These are phyloP conservation scores for Hassar affinis DNA, from an alignment of 2,113 vertebrate species.

Conservation along the genomic window DNA sequence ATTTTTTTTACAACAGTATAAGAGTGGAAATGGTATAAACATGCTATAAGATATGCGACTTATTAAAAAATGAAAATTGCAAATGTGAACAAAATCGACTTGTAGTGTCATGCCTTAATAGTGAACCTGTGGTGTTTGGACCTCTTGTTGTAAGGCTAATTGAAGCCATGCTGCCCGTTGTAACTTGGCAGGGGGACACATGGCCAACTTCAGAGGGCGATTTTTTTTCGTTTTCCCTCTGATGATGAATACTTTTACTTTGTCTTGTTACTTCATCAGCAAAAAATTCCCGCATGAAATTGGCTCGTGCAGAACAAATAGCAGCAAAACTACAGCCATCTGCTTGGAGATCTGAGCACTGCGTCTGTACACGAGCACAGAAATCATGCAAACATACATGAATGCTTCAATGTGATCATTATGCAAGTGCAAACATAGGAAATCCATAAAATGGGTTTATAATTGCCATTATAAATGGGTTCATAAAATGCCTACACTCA, in stretches of 20 bases:
- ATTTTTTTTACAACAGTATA: too few species aligned
- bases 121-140: neutral
- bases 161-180: slow-evolving; percentile 13
- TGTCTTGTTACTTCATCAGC: slow-evolving; percentile 27
- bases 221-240: neutral
- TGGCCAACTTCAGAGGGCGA: slow-evolving; percentile 17
- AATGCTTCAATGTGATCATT: neutral
- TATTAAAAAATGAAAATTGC: neutral
- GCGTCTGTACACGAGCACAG: neutral
- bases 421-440: neutral
- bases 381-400: neutral
- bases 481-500: too few species aligned
- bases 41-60: too few species aligned
- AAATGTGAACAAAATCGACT: neutral
- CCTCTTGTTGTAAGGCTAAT: slow-evolving; percentile 1
- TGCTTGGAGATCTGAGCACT: slow-evolving; percentile 16
- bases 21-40: neutral
- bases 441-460: neutral
- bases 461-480: too few species aligned
- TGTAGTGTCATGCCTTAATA: neutral
- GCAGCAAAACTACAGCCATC: slow-evolving; percentile 33
- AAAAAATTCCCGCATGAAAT: slow-evolving; percentile 36
- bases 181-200: slow-evolving; percentile 1
- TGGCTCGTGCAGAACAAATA: slow-evolving; percentile 33
- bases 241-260: slow-evolving; percentile 34